Evolutionary conservation across 2,797 vertebrate genomes (phyloP), one percentile per base, ranked within the genome.

Genomic region (Trematomus bernacchii): DNA sequence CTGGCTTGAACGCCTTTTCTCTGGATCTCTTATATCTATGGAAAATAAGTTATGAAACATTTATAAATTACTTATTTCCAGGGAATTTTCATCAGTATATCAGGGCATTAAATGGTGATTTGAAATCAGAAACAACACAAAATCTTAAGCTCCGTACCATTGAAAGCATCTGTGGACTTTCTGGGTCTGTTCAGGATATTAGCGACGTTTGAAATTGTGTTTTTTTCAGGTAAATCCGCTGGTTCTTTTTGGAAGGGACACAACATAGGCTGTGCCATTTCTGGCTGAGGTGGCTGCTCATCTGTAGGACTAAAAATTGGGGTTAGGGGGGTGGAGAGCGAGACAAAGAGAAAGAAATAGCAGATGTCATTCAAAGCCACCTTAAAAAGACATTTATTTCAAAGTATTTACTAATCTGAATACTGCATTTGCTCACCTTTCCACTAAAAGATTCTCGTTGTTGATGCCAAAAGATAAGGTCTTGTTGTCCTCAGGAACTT

Each of bases 381-480:
- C 0, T 7, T 14, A 13, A 48, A 37, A 43, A 54, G 4, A 43
- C 23, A 48, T 1, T 51, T 5, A 30, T 4, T 43, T 52, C 0
- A 18, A 33, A 48, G 13, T 6, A 8, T 6, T 12, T 3, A 18
- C 37, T 1, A 30, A 14, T 21, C 16, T 21, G n/a, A 63, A 66
- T 10, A 27, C 7, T 63, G 8, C 6, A 11, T 59, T 50, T 70
- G 3, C 77, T 89, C 71, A 94, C 92, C 64, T 80, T 66, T 21
- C 53, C 15, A 46, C 27, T 30, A 42, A 33, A 21, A 10, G 21
- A 50, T 40, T 65, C 42, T 76, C 69, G 54, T 64, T 18, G 8
- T 57, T 16, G 15, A 18, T 18, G 44, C 72, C 43, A 15, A 3
- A 51, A 21, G 64, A 52, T 18, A 10, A 51, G 4, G 2, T 64